Base-by-base conservation (phyloP, 2,113 vertebrate genomes). In the Octodon degus region DNA sequence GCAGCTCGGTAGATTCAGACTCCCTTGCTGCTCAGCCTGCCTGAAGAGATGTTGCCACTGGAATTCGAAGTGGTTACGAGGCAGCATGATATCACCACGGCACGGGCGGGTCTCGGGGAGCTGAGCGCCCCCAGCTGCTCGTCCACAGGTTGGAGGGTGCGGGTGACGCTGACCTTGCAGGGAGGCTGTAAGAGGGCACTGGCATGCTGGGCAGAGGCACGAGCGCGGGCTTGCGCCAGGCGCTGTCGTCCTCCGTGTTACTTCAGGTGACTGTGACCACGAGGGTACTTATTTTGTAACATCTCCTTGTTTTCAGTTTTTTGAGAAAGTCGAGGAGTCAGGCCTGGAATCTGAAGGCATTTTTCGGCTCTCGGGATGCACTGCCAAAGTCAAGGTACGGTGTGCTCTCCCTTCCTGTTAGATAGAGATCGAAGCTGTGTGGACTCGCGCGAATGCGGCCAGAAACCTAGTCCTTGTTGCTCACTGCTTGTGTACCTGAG, bases 271-370 rank as follows among this genome's bases (percentile, higher is more conserved):
- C 80, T 94, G 6, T 40, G 30, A 32, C 62, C 22, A 0, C 3
- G 63, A 77, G 30, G 67, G 1, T 90, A 60, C 91, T 97, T 72
- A 82, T 53, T 96, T 47, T 80, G 90, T 85, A 30, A 58, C 34
- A 25, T 92, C 76, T 62, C 62, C 79, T 97, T 90, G 37, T 97
- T 97, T 98, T 89, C 97, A 99, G 99, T 97, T 99, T 97, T 98
- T 99, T 97, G 98, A 98, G 95, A 99, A 99, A 92, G 99, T 99
- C 94, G 99, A 99, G 86, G 99, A 99, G 97, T 99, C 98, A 0
- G 99, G 99, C 17, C 98, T 99, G 95, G 99, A 99, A 97, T 99
- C 99, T 0, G 99, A 99, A 98, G 99, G 99, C 96, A 99, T 99
- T 97, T 99, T 99, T 19, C 98, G 99, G 62, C 99, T 99, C 30